Conservation (phyloP, 2,888 invertebrate genomes). For the Pristionchus entomophagus region DNA sequence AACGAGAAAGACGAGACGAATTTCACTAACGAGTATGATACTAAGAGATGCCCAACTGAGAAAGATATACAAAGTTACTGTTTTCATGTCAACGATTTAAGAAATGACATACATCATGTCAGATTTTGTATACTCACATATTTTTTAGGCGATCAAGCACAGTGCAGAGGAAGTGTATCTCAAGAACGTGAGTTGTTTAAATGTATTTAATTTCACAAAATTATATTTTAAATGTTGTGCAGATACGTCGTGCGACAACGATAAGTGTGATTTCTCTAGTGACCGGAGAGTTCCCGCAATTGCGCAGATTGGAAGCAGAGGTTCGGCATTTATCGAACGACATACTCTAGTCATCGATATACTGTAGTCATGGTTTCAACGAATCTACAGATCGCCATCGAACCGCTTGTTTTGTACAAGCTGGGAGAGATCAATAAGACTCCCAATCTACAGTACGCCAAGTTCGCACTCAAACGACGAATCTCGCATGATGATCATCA, state of each 20-base stretch:
- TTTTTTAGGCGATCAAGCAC: neutral
- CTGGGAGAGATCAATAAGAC: neutral
- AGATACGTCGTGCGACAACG: neutral
- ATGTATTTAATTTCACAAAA: neutral
- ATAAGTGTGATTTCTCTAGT: neutral
- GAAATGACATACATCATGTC: neutral
- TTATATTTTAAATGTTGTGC: neutral
- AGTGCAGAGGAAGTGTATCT: slow-evolving; percentile 18
- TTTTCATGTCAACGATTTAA: neutral
- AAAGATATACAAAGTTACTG: neutral
- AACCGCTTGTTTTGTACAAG: neutral
- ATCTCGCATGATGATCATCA: slow-evolving; percentile 11
- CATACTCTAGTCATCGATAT: too few species aligned
- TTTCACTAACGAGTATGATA: neutral
- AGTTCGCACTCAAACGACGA: slow-evolving; percentile 22
- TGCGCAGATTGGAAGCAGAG: slow-evolving; percentile 15
- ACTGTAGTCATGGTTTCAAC: too few species aligned
- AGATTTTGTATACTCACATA: too few species aligned
- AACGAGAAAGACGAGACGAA: neutral
- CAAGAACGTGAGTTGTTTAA: neutral
- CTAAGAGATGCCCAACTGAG: neutral
- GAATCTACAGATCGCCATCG: slow-evolving; percentile 20
- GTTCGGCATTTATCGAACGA: neutral
- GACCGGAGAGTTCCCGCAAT: neutral
- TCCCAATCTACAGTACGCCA: slow-evolving; percentile 18